Evolutionary conservation across 2,888 invertebrate species (phyloP), one percentile per base, ranked within the genome.

Genomic region (Micoletzkya japonica): DNA sequence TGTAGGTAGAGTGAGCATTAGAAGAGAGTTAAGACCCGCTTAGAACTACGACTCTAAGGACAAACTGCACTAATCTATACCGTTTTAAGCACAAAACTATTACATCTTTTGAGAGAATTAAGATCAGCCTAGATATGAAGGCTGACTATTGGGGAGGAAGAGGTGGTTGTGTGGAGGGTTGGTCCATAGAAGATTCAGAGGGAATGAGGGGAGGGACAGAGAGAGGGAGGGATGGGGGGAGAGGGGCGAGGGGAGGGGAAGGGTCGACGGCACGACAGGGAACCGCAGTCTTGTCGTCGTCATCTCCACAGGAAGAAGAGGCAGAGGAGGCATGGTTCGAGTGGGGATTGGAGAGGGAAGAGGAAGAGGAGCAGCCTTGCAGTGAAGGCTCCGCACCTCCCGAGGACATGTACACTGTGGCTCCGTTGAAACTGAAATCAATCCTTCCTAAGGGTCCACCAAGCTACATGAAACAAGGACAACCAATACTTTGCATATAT

Each of bases 241-340:
- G 36, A 57, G n/a, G 57, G 34, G 36, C 34, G 24, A n/a, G 34
- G 20, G 36, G 34, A 14, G 32, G 28, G 17, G 30, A 32, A 30
- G 17, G 39, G 32, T 2, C 30, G 28, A 28, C 28, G 56, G 32
- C 17, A 28, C 30, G 28, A 26, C 10, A 17, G 2, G 10, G 28
- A 1, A n/a, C 26, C 10, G 7, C 56, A 30, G 10, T 26, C 6
- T 28, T 28, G 30, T 24, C 34, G n/a, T 57, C 57, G 2, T 57
- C 57, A 70, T 72, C 37, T 74, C 74, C 74, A 74, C 70, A 60
- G 39, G 32, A 32, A 28, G 32, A 32, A 1, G 60, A 60, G 2
- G 60, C 60, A 39, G 60, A 60, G 20, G 50, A 34, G 4, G 28
- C 64, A 36, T 36, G 50, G n/a, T 36, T 37, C 4, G 64, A 54